Base-by-base conservation (phyloP, 30 jellyfish, hydroid and myxozoan genomes). In the Clytia hemisphaerica region DNA sequence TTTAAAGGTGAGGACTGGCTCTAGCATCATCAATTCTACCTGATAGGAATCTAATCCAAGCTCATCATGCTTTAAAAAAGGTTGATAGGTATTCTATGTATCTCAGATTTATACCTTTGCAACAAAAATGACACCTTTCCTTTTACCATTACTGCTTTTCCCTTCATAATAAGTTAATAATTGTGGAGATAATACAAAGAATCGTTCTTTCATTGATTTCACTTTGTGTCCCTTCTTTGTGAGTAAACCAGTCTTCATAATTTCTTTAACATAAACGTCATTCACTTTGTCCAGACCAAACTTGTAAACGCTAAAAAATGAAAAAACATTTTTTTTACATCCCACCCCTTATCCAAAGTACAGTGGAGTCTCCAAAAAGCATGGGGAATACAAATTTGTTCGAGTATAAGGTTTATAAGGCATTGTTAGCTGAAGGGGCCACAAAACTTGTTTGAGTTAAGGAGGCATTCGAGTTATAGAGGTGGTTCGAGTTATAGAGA, bases 151-250 rank as follows among this genome's bases (percentile, higher is more conserved):
- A 71, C 67, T 69, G 15, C 78, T 59, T 45, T 83, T 91, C 1
- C 77, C 54, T 64, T 80, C 79, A 63, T 64, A 83, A 62, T 91
- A 91, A 5, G 86, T 34, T 53, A 91, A 57, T 9, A 31, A 46
- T 3, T 79, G 73, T 26, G 99, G 99, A 62, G 58, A 69, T 44
- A 91, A 67, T 36, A 91, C 92, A 66, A 91, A 91, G 94, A 94
- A 83, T 31, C 99, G 54, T 44, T 77, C 92, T 42, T 91, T 91
- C 93, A 91, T 28, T 61, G 99, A 91, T 74, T 91, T 91, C 18
- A 91, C 87, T 7, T 93, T 75, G 72, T 91, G 99, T 7, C 99
- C 99, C 68, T 91, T 82, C 84, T 91, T 91, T 22, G 65, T 58
- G 48, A 91, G 67, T 10, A 6, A 31, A 6, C 99, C 95, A n/a